These are phyloP conservation scores for Darevskia nairensis DNA, from an alignment of 2,797 vertebrate genomes.

Conservation along the genomic window DNA sequence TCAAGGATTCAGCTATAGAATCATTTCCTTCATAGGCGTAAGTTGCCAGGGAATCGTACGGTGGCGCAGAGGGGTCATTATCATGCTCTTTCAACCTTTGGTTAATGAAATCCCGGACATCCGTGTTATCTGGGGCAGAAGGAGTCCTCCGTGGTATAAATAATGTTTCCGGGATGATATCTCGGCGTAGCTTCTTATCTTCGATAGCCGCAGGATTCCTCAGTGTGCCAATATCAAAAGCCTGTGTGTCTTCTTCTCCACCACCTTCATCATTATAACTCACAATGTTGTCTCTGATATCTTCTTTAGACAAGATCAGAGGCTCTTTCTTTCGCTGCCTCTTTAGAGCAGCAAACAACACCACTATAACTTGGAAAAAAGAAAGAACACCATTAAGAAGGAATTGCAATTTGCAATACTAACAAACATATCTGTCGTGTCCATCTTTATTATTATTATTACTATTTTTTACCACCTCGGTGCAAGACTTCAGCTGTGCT, in stretches of 20 bases:
- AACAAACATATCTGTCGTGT: neutral
- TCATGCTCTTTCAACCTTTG: constrained; percentile 95
- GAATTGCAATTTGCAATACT: neutral
- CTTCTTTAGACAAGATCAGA: constrained; percentile 97
- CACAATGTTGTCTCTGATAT: constrained; percentile 98
- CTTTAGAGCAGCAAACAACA: constrained; percentile 94
- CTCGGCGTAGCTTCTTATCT: constrained; percentile 92
- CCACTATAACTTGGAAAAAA: constrained; percentile 90
- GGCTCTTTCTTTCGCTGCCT: constrained; percentile 97
- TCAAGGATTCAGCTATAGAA: constrained; percentile 94
- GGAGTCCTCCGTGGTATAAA: constrained; percentile 92
- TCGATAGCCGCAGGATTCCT: constrained; percentile 94
- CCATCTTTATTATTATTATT: neutral
- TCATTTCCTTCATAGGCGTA: constrained; percentile 96
- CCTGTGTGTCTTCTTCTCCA: constrained; percentile 98
- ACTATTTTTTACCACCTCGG: neutral
- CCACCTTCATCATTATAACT: constrained; percentile 99
- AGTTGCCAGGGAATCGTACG: constrained; percentile 97
- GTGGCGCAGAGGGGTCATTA: constrained; percentile 91
- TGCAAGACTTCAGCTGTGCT: neutral
- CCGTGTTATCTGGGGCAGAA: constrained; percentile 91
- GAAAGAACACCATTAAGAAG: constrained; percentile 35
- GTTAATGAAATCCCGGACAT: constrained; percentile 96
- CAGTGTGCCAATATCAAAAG: constrained; percentile 97
- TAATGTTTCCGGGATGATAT: constrained; percentile 94